A percentile compares a stretch with the other conserved stretches of the same genome.
Conservation (phyloP, 2,113 vertebrate species). For the Rhea pennata region DNA sequence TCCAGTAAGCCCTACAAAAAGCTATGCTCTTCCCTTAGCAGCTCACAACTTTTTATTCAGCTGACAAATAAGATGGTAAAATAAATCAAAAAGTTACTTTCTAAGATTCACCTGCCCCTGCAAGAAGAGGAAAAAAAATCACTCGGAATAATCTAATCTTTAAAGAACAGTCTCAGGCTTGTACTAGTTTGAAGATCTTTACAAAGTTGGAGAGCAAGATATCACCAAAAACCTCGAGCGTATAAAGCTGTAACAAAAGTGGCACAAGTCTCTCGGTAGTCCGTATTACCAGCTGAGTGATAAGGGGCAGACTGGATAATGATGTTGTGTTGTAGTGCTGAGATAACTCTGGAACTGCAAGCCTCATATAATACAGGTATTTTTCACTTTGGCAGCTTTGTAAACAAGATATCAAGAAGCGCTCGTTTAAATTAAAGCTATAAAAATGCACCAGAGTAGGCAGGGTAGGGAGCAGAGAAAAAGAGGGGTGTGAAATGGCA, state of each 20-base stretch:
- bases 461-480: neutral
- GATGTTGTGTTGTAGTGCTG: slow-evolving; percentile 80
- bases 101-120: slow-evolving; percentile 58
- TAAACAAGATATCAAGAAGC: slow-evolving; percentile 87
- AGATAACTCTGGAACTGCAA: slow-evolving; percentile 82
- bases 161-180: slow-evolving; percentile 57
- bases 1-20: neutral
- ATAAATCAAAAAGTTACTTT: slow-evolving; percentile 78
- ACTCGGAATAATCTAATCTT: slow-evolving; percentile 69
- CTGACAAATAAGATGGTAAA: slow-evolving; percentile 70
- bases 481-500: slow-evolving; percentile 1
- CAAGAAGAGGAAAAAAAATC: slow-evolving; percentile 40
- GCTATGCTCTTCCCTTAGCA: neutral
- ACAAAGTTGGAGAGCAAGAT: slow-evolving; percentile 63
- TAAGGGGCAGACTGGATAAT: slow-evolving; percentile 83
- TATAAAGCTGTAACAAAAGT: slow-evolving; percentile 52
- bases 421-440: slow-evolving; percentile 81
- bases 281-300: slow-evolving; percentile 77
- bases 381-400: slow-evolving; percentile 88
- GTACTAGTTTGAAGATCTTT: slow-evolving; percentile 55
- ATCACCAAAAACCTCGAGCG: slow-evolving; percentile 58
- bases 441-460: slow-evolving; percentile 61
- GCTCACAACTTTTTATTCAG: slow-evolving; percentile 60
- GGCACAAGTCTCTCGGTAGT: slow-evolving; percentile 65
- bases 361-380: slow-evolving; percentile 85